Percentiles rank a stretch among this genome's conserved stretches.
phyloP scores from a whole-genome alignment of 1,140 invertebrate species.

The Trissolcus basalis region DNA sequence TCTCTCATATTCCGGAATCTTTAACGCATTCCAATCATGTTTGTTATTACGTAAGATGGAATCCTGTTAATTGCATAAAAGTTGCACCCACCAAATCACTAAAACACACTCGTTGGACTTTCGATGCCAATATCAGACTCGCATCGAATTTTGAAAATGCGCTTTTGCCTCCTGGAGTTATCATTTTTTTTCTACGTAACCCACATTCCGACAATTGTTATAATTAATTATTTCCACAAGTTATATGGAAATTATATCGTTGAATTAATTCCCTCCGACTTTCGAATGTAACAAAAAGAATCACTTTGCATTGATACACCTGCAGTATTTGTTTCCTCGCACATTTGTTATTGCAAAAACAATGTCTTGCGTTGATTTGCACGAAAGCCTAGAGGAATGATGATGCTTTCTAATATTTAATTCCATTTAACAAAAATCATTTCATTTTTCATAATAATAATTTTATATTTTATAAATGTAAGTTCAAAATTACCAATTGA shows the following conservation, averaged over 20 bases:
- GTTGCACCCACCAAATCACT: constrained; percentile 29
- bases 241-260: not conserved
- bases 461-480: too few relatives aligned
- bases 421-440: too few relatives aligned
- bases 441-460: too few relatives aligned
- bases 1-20: constrained; percentile 34
- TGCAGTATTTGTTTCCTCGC: too few relatives aligned
- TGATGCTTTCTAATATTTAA: too few relatives aligned
- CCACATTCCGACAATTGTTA: too few relatives aligned
- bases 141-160: not conserved
- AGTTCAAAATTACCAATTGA: too few relatives aligned
- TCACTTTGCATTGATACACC: too few relatives aligned
- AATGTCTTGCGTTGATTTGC: too few relatives aligned
- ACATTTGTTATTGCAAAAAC: too few relatives aligned
- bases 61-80: constrained; percentile 49
- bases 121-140: constrained; percentile 12
- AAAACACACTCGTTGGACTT: constrained; percentile 36
- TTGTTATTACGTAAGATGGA: constrained; percentile 41
- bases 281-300: not conserved
- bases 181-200: not conserved
- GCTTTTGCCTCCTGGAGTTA: not conserved
- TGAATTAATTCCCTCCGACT: not conserved
- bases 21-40: constrained; percentile 26
- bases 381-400: too few relatives aligned
- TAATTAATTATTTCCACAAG: not conserved